Evolutionary conservation across 2,113 vertebrate species (phyloP).

Genomic region (Sardina pilchardus): DNA sequence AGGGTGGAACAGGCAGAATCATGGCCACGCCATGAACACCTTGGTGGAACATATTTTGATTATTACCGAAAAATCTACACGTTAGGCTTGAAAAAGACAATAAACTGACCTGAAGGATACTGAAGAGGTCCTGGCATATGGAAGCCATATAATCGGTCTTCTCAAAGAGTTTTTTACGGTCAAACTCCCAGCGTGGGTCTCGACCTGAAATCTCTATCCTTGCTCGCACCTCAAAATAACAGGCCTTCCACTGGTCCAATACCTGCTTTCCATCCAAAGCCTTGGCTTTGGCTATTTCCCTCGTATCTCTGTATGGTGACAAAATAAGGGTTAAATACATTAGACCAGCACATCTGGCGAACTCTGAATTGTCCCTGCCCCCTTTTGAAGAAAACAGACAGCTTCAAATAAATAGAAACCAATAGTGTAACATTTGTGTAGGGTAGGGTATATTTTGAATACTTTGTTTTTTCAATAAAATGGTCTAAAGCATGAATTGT

Average conservation of each 20-base stretch:
- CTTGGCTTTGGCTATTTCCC: constrained; percentile 72
- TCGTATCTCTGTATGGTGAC: constrained; percentile 72
- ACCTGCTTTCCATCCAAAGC: constrained; percentile 74
- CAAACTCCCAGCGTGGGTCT: constrained; percentile 89
- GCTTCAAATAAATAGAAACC: too few species aligned
- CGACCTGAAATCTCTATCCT: constrained; percentile 82
- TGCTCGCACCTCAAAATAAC: constrained; percentile 81
- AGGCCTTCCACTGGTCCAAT: constrained; percentile 83
- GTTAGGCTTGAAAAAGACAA: not conserved
- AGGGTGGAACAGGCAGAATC: too few species aligned
- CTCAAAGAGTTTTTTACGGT: constrained; percentile 86
- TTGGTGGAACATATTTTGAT: too few species aligned
- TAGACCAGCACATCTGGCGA: not conserved
- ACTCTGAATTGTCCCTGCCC: too few species aligned
- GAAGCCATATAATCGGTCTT: constrained; percentile 86
- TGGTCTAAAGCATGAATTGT: too few species aligned
- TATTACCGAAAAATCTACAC: too few species aligned
- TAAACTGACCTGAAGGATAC: constrained; percentile 80
- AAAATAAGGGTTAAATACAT: constrained; percentile 14
- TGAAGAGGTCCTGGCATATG: constrained; percentile 83
- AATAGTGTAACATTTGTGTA: too few species aligned
- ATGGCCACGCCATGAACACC: too few species aligned
- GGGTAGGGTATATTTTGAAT: too few species aligned
- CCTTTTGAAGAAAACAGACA: too few species aligned
- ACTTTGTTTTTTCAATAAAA: too few species aligned